Evolutionary conservation across 2,888 invertebrate species (phyloP).

Genomic region (Nymphalis polychloros): DNA sequence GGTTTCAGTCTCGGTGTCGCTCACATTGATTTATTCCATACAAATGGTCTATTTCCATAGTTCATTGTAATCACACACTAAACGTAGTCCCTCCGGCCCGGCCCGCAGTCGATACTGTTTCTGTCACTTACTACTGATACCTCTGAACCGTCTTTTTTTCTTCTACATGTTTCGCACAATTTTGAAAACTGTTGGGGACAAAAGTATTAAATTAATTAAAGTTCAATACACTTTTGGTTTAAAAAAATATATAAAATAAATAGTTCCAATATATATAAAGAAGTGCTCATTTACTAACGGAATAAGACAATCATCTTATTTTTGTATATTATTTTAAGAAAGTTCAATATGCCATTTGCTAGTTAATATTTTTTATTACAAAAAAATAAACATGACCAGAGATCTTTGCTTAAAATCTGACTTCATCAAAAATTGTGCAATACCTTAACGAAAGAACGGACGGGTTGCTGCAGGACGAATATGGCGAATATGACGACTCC

Average conservation of each 20-base stretch:
- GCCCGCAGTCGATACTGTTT: slow-evolving; percentile 65
- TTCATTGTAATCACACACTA: slow-evolving; percentile 47
- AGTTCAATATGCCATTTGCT: too few species aligned
- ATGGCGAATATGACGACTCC: slow-evolving; percentile 86
- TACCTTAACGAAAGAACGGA: slow-evolving; percentile 69
- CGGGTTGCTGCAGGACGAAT: slow-evolving; percentile 80
- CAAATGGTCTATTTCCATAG: slow-evolving; percentile 29
- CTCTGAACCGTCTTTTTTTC: slow-evolving; percentile 71
- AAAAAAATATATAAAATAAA: too few species aligned
- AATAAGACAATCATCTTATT: too few species aligned
- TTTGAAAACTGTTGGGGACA: slow-evolving; percentile 60
- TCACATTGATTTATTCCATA: slow-evolving; percentile 33
- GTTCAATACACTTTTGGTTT: too few species aligned
- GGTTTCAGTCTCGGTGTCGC: slow-evolving; percentile 68
- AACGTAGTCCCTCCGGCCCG: slow-evolving; percentile 71
- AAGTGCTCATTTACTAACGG: not conserved
- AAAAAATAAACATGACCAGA: too few species aligned
- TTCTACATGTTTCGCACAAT: slow-evolving; percentile 63
- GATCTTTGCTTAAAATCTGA: too few species aligned
- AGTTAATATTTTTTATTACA: too few species aligned
- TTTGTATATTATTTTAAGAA: too few species aligned
- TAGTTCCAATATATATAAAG: too few species aligned
- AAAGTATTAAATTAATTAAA: not conserved
- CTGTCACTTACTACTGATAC: slow-evolving; percentile 74
- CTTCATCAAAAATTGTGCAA: not conserved